Percentiles rank a stretch among this genome's conserved stretches.
Evolutionary conservation across 2,888 invertebrate genomes (phyloP).

Genomic region (Eubasilissa splendida): DNA sequence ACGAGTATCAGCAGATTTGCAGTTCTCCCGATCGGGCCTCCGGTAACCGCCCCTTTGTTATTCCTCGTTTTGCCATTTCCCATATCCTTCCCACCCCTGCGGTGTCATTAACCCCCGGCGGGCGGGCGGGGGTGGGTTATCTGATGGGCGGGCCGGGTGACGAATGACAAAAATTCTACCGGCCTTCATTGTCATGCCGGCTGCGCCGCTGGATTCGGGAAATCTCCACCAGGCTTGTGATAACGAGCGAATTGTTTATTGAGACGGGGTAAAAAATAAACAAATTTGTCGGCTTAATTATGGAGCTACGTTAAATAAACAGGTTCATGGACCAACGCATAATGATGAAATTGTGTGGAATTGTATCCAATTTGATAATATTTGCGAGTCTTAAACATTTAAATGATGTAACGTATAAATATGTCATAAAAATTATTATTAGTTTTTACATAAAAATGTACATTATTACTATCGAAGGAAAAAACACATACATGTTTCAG

Average conservation of each 20-base stretch:
- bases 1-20: not conserved
- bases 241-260: constrained; percentile 8
- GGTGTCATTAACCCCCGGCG: constrained; percentile 54
- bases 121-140: not conserved
- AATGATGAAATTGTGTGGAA: too few relatives aligned
- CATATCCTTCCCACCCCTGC: constrained; percentile 30
- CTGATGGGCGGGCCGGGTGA: constrained; percentile 2
- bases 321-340: too few relatives aligned
- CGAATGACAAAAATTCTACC: constrained; percentile 17
- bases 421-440: too few relatives aligned
- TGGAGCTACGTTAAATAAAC: too few relatives aligned
- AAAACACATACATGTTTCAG: too few relatives aligned
- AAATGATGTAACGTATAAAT: too few relatives aligned
- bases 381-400: too few relatives aligned
- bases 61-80: constrained; percentile 52
- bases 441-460: too few relatives aligned
- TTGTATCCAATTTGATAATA: too few relatives aligned
- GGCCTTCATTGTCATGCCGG: constrained; percentile 5
- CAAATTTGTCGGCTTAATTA: too few relatives aligned
- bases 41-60: constrained; percentile 28
- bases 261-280: not conserved
- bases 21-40: constrained; percentile 5
- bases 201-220: not conserved
- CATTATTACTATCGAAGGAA: too few relatives aligned
- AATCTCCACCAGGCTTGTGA: not conserved